These are phyloP conservation scores for Centroberyx gerrardi DNA, from an alignment of 2,797 vertebrate genomes.

Conservation along the genomic window DNA sequence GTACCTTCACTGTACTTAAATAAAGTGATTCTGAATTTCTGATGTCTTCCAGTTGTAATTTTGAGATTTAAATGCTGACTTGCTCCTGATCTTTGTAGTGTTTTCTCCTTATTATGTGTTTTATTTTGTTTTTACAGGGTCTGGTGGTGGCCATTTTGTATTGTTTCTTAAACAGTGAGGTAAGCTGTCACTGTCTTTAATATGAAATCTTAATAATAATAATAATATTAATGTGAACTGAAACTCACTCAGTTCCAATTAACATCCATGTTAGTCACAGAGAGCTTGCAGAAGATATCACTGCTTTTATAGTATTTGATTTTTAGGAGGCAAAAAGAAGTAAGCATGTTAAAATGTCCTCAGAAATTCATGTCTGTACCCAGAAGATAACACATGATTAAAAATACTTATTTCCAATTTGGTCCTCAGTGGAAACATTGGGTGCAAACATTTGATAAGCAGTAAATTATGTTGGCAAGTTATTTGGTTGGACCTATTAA, in stretches of 20 bases:
- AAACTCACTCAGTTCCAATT: not conserved
- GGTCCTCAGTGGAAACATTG: not conserved
- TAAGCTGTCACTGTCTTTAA: slow-evolving; percentile 69
- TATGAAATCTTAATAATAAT: not conserved
- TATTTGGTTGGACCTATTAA: not conserved
- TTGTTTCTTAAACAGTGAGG: slow-evolving; percentile 95
- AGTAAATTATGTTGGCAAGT: not conserved
- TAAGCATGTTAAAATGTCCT: too few species aligned
- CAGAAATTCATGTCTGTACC: too few species aligned
- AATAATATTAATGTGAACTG: too few species aligned
- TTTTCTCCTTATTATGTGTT: not conserved
- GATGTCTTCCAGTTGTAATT: too few species aligned
- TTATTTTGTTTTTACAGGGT: slow-evolving; percentile 80
- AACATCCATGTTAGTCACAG: not conserved
- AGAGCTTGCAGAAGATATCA: too few species aligned
- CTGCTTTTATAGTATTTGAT: not conserved
- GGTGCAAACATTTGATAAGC: not conserved
- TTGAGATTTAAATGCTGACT: not conserved
- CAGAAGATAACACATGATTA: too few species aligned
- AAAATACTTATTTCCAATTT: too few species aligned
- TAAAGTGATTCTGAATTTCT: too few species aligned
- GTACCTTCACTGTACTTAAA: too few species aligned
- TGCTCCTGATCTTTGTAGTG: not conserved
- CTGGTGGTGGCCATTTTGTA: slow-evolving; percentile 93
- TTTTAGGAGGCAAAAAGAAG: not conserved